A percentile compares a stretch with the other conserved stretches of the same genome.
These are phyloP conservation scores for Papilio dardanus DNA, from an alignment of 1,140 invertebrate species.

Conservation along the genomic window DNA sequence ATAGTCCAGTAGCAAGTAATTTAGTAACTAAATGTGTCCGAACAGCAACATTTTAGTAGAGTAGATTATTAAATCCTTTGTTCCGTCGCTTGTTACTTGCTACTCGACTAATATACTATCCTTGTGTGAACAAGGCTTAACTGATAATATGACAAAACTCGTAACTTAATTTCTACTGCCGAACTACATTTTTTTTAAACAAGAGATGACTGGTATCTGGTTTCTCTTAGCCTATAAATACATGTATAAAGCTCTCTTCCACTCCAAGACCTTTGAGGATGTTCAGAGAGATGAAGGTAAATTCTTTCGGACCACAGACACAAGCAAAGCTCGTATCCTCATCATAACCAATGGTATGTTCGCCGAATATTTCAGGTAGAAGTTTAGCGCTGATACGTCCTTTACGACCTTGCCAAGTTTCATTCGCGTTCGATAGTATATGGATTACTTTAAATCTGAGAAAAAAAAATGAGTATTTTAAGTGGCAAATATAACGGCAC, in stretches of 20 bases:
- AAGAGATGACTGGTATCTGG: too few relatives aligned
- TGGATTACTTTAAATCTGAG: constrained; percentile 84
- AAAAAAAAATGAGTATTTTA: constrained; percentile 39
- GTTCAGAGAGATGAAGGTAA: constrained; percentile 3
- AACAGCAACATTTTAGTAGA: too few relatives aligned
- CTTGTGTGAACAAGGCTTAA: too few relatives aligned
- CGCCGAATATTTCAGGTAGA: constrained; percentile 69
- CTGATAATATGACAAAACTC: too few relatives aligned
- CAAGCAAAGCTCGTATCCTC: constrained; percentile 9
- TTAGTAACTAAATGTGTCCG: too few relatives aligned
- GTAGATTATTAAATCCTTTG: too few relatives aligned
- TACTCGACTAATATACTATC: too few relatives aligned
- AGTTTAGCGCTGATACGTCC: constrained; percentile 81
- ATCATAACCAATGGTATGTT: constrained; percentile 37
- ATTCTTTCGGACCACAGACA: constrained; percentile 31
- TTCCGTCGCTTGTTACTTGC: too few relatives aligned
- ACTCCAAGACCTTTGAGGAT: constrained; percentile 28
- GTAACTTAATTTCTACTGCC: too few relatives aligned
- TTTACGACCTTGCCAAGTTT: constrained; percentile 83
- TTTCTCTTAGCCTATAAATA: constrained; percentile 19
- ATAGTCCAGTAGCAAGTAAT: too few relatives aligned
- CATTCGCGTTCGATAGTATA: constrained; percentile 84
- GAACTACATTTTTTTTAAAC: too few relatives aligned
- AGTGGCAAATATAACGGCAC: too few relatives aligned
- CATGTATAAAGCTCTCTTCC: constrained; percentile 27